Conservation (phyloP, 2,797 vertebrate genomes). For the Holocentrus rufus region DNA sequence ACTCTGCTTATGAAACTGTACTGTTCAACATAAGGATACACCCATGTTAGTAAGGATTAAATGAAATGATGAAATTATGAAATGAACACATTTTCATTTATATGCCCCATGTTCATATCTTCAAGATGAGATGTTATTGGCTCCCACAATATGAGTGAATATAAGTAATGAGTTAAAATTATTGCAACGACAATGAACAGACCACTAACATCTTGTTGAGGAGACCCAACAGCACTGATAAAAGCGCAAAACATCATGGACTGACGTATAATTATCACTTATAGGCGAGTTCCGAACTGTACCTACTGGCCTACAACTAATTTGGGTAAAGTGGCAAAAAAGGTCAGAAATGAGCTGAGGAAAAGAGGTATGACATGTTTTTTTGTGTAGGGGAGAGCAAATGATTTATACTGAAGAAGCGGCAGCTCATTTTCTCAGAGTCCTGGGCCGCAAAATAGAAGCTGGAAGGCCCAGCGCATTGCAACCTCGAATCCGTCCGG, state of each 20-base stretch:
- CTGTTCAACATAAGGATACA: constrained; percentile 3
- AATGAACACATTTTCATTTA: constrained; percentile 5
- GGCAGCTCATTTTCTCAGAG: constrained; percentile 33
- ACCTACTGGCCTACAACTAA: constrained; percentile 4
- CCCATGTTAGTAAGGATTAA: constrained; percentile 15
- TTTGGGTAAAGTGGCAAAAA: constrained; percentile 24
- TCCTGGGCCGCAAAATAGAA: constrained; percentile 40
- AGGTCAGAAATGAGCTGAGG: constrained; percentile 51
- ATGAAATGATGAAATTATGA: background rate
- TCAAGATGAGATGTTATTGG: background rate
- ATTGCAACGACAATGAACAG: background rate
- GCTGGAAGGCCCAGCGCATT: constrained; percentile 39
- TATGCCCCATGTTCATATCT: constrained; percentile 4
- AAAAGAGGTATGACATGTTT: constrained; percentile 25
- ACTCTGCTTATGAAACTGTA: background rate
- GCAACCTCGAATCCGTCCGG: constrained; percentile 19
- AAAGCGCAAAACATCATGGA: background rate
- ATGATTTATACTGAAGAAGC: constrained; percentile 35
- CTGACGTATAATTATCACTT: background rate
- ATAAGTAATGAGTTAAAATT: background rate
- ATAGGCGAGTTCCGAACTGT: constrained; percentile 3
- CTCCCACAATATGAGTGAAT: background rate
- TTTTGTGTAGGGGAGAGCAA: background rate
- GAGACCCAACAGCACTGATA: constrained; percentile 1
- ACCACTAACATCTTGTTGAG: background rate